Percentiles rank a stretch among this genome's conserved stretches.
Evolutionary conservation across 2,797 vertebrate genomes (phyloP).

Genomic region (Coreius guichenoti): DNA sequence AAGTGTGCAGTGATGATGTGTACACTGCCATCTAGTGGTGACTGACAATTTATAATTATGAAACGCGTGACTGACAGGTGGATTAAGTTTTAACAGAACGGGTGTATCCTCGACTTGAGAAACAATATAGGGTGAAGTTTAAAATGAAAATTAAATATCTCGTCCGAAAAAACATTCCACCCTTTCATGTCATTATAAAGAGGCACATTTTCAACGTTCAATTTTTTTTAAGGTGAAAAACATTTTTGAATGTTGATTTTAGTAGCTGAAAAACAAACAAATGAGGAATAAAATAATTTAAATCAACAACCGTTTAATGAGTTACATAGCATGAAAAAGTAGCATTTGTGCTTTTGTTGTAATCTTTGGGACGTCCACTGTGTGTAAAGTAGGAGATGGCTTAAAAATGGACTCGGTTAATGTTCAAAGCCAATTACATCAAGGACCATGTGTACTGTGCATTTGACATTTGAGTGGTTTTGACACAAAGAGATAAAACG

Average conservation of each 20-base stretch:
- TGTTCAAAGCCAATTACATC: slow-evolving; percentile 20
- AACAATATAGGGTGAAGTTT: slow-evolving; percentile 30
- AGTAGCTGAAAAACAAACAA: background rate
- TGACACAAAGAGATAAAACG: slow-evolving; percentile 10
- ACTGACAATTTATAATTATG: background rate
- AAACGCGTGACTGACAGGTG: slow-evolving; percentile 4
- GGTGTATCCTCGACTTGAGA: background rate
- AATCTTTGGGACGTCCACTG: slow-evolving; percentile 28
- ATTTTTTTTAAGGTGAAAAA: background rate
- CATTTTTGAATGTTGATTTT: background rate
- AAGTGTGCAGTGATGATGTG: background rate
- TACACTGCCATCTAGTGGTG: slow-evolving; percentile 44
- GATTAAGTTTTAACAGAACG: slow-evolving; percentile 3
- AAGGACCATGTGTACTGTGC: background rate
- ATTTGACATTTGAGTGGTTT: slow-evolving; percentile 13
- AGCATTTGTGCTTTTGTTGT: slow-evolving; percentile 39
- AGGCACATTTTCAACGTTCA: background rate
- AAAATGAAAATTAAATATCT: background rate
- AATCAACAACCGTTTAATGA: slow-evolving; percentile 43
- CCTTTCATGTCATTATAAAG: background rate
- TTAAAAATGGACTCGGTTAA: slow-evolving; percentile 25
- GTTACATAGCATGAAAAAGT: slow-evolving; percentile 39
- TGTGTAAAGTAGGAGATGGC: slow-evolving; percentile 1
- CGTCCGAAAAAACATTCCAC: background rate
- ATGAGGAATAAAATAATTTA: background rate